A percentile compares a stretch with the other conserved stretches of the same genome.
Evolutionary conservation across 2,797 vertebrate genomes (phyloP).

Genomic region (Liasis olivaceus): DNA sequence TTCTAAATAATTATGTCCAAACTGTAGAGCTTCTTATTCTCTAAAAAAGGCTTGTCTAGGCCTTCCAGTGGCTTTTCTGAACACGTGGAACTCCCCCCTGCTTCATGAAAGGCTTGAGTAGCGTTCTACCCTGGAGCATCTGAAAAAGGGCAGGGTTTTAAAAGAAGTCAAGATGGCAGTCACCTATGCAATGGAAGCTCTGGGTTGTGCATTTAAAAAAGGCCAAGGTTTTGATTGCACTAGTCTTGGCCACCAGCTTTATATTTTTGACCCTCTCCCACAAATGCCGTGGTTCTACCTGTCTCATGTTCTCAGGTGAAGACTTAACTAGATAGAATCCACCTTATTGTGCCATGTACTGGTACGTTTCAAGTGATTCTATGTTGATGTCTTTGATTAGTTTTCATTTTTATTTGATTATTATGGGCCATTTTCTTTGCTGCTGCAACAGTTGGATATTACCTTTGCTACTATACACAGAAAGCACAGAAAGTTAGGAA

Average conservation of each 20-base stretch:
- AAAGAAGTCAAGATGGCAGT: not conserved
- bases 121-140: not conserved
- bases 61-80: not conserved
- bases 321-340: not conserved
- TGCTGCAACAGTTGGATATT: not conserved
- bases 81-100: not conserved
- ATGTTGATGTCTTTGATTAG: not conserved
- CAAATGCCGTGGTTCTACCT: not conserved
- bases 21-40: not conserved
- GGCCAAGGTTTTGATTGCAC: not conserved
- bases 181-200: not conserved
- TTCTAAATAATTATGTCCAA: not conserved
- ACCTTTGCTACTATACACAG: not conserved
- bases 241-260: not conserved
- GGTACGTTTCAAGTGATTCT: not conserved
- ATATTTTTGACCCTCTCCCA: not conserved
- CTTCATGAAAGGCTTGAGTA: not conserved
- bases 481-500: not conserved
- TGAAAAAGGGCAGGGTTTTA: not conserved
- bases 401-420: not conserved
- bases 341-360: not conserved
- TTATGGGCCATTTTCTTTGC: not conserved
- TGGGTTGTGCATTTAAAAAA: not conserved
- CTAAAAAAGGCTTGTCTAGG: not conserved
- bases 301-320: not conserved